Conservation (phyloP, 2,113 vertebrate genomes). For the pig (Sus scrofa) region T2T-Sscrofa CM000821.6:60670501-60671000, state of each 20-base stretch:
- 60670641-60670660: background rate
- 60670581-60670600: background rate
- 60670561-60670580: background rate
- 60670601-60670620: constrained; percentile 2
- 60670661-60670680: background rate
- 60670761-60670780: background rate
- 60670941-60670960: background rate
- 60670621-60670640: background rate
- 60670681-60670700: background rate
- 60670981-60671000: background rate
- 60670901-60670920: background rate
- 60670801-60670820: background rate
- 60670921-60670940: background rate
- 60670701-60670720: background rate
- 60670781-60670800: background rate
- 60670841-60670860: background rate
- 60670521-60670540: background rate
- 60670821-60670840: background rate
- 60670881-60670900: background rate
- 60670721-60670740: background rate
- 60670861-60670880: background rate
- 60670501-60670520: background rate
- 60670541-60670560: background rate
- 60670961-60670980: background rate
- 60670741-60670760: background rate